Evolutionary conservation across 2,797 vertebrate genomes (phyloP).

Genomic region (Thunnus albacares): DNA sequence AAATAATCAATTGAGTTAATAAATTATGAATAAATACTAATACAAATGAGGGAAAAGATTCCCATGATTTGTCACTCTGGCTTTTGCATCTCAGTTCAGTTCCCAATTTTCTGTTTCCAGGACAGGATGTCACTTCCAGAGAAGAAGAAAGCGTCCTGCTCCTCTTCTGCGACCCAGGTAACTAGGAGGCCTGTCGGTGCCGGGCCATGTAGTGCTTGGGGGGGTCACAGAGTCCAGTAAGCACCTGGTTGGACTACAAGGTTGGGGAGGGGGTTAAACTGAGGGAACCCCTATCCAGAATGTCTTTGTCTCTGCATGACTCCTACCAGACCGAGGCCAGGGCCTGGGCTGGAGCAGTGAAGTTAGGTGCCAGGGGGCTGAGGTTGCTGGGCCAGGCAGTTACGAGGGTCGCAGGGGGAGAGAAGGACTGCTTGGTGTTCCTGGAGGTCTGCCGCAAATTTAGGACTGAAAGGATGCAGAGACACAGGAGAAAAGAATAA

Average conservation of each 20-base stretch:
- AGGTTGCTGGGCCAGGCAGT: conserved; percentile 89
- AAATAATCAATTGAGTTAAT: conserved; percentile 69
- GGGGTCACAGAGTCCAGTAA: conserved; percentile 55
- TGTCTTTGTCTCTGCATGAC: conserved; percentile 58
- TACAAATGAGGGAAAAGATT: conserved; percentile 53
- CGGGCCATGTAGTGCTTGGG: conserved; percentile 16
- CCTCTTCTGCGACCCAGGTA: conserved; percentile 70
- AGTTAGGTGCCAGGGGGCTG: conserved; percentile 87
- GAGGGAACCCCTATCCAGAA: conserved; percentile 32
- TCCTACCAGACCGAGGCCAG: conserved; percentile 26
- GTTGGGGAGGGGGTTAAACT: conserved; percentile 17
- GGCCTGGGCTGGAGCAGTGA: conserved; percentile 14
- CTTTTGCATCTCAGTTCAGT: conserved; percentile 49
- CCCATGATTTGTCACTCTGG: conserved; percentile 51
- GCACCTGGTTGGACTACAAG: conserved; percentile 57
- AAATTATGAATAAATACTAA: conserved; percentile 76
- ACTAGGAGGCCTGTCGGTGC: conserved; percentile 47
- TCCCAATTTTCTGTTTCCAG: conserved; percentile 25
- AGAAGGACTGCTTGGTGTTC: conserved; percentile 84
- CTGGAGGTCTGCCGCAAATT: conserved; percentile 81
- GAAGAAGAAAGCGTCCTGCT: conserved; percentile 49
- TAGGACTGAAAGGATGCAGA: conserved; percentile 89
- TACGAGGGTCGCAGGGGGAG: conserved; percentile 90
- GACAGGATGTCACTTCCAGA: conserved; percentile 56
- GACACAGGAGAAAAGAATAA: conserved; percentile 39